phyloP scores from a whole-genome alignment of 2,888 invertebrate species.

The Thecophora atra region DNA sequence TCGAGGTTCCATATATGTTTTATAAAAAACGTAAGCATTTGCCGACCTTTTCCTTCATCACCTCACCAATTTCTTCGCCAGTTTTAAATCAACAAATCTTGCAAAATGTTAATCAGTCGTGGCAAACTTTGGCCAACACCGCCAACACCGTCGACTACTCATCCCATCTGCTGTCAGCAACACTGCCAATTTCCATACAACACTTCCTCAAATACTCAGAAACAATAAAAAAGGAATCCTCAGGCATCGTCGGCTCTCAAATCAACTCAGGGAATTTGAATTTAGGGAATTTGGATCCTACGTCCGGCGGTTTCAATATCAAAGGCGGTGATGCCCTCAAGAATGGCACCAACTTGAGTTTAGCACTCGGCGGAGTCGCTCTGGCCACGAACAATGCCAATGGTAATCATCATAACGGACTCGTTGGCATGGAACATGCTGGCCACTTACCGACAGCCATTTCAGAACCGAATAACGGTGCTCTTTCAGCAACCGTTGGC shows the following conservation, averaged over 20 bases:
- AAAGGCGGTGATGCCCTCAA: constrained; percentile 64
- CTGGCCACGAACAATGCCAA: constrained; percentile 57
- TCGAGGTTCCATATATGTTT: too few relatives aligned
- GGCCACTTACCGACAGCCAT: constrained; percentile 60
- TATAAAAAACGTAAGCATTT: too few relatives aligned
- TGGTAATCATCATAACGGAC: constrained; percentile 55
- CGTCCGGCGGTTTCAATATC: constrained; percentile 59
- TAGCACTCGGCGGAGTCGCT: constrained; percentile 64
- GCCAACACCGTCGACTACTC: constrained; percentile 67
- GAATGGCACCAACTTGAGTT: constrained; percentile 65
- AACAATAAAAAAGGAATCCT: constrained; percentile 67
- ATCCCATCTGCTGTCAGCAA: constrained; percentile 66
- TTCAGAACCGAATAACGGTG: constrained; percentile 55
- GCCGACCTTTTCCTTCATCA: too few relatives aligned
- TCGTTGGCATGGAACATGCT: constrained; percentile 60
- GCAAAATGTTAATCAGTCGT: constrained; percentile 67
- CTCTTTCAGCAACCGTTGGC: constrained; percentile 47
- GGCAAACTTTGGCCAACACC: constrained; percentile 66
- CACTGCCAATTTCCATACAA: constrained; percentile 67
- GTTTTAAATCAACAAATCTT: constrained; percentile 66
- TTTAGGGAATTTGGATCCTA: constrained; percentile 58
- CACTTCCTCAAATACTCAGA: constrained; percentile 67
- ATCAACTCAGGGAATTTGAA: constrained; percentile 63
- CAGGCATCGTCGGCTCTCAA: constrained; percentile 60
- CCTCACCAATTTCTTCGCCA: constrained; percentile 38